phyloP scores from a whole-genome alignment of 2,113 vertebrate genomes.

The Vidua chalybeata region DNA sequence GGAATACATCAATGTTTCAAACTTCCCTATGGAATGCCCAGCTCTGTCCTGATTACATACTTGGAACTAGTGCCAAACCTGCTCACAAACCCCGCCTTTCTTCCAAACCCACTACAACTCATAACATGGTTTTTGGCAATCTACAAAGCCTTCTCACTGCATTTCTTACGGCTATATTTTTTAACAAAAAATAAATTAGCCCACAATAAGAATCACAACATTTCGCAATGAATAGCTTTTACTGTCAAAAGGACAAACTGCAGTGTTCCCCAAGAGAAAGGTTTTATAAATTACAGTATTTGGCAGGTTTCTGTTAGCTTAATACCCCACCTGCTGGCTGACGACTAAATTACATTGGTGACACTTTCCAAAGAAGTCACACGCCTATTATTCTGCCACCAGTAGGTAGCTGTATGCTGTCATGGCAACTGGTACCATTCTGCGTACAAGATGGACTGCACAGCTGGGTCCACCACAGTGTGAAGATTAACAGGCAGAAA shows the following conservation, averaged over 20 bases:
- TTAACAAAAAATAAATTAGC: neutral
- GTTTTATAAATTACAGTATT: neutral
- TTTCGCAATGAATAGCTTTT: neutral
- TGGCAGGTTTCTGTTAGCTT: constrained; percentile 47
- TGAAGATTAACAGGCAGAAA: neutral
- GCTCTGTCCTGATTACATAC: neutral
- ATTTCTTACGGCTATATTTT: neutral
- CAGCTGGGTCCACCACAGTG: constrained; percentile 8
- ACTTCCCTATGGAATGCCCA: neutral
- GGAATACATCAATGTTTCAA: neutral
- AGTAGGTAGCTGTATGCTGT: neutral
- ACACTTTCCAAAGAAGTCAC: neutral
- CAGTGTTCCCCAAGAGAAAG: neutral
- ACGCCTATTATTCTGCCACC: neutral
- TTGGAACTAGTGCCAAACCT: neutral
- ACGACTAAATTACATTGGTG: neutral
- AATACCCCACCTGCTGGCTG: constrained; percentile 68
- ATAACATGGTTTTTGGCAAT: neutral
- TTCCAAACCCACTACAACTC: neutral
- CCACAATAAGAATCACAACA: neutral
- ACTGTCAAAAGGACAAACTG: neutral
- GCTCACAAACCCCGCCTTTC: neutral
- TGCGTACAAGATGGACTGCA: neutral
- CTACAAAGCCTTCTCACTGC: neutral
- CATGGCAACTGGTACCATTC: constrained; percentile 33